Evolutionary conservation across 2,888 invertebrate genomes (phyloP).

Genomic region (Auanema sp.): DNA sequence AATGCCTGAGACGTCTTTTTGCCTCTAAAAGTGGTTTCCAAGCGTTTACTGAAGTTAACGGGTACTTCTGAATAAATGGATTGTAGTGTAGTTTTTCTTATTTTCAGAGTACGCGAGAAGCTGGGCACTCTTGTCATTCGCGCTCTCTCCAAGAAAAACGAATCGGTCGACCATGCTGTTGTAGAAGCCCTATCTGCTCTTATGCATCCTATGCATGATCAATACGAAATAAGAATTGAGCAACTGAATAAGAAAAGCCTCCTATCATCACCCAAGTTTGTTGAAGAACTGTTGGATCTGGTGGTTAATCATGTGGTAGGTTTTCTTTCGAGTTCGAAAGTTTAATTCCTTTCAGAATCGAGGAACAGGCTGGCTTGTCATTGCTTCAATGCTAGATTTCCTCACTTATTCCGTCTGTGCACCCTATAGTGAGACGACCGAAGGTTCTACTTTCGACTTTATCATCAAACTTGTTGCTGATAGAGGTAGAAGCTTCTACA

Average conservation of each 20-base stretch:
- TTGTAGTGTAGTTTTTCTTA: neutral
- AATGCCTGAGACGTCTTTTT: constrained; percentile 85
- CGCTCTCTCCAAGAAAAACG: constrained; percentile 82
- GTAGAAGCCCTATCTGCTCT: constrained; percentile 88
- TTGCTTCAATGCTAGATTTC: constrained; percentile 96
- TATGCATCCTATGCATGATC: constrained; percentile 92
- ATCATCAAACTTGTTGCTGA: constrained; percentile 90
- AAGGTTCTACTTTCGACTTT: constrained; percentile 76
- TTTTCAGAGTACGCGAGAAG: constrained; percentile 84
- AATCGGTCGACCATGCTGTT: constrained; percentile 90
- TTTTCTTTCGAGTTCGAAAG: constrained; percentile 50
- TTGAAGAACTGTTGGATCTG: constrained; percentile 89
- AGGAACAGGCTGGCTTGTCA: constrained; percentile 90
- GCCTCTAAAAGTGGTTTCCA: constrained; percentile 98
- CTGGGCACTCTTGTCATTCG: constrained; percentile 88
- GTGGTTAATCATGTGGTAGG: constrained; percentile 90
- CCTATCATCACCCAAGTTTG: constrained; percentile 84
- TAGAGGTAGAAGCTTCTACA: constrained; percentile 85
- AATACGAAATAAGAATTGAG: constrained; percentile 93
- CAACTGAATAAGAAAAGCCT: constrained; percentile 87
- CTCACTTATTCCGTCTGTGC: constrained; percentile 95
- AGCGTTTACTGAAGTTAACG: constrained; percentile 68
- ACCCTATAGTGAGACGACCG: constrained; percentile 98
- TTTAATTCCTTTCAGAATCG: constrained; percentile 73
- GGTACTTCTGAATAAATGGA: constrained; percentile 26